Conservation (phyloP, 1,140 invertebrate species). For the Aphaenogaster floridana region DNA sequence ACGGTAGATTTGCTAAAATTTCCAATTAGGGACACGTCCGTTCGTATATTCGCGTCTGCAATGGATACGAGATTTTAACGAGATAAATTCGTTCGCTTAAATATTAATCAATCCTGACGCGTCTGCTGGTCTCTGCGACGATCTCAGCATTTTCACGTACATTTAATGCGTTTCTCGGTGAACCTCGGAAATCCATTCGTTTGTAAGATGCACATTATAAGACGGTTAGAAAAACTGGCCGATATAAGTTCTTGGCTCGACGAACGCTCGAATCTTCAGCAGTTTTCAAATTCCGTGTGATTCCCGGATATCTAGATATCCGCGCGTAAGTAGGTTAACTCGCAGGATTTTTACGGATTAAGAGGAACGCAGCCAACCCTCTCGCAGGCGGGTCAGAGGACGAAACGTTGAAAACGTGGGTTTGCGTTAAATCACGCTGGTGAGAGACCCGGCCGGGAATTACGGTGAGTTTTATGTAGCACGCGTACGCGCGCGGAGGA, state of each 20-base stretch:
- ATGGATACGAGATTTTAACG: constrained; percentile 24
- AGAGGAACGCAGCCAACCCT: constrained; percentile 47
- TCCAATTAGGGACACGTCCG: constrained; percentile 41
- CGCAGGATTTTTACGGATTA: constrained; percentile 54
- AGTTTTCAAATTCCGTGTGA: constrained; percentile 40
- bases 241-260: constrained; percentile 40
- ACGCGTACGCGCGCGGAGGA: constrained; percentile 45
- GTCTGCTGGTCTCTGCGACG: background rate
- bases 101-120: constrained; percentile 22
- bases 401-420: constrained; percentile 61
- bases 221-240: constrained; percentile 22
- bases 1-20: constrained; percentile 44
- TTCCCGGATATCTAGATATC: constrained; percentile 57
- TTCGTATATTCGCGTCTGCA: background rate
- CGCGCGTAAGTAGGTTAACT: constrained; percentile 63
- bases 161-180: constrained; percentile 31
- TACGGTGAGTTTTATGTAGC: constrained; percentile 69
- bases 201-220: background rate
- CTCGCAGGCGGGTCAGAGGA: constrained; percentile 35
- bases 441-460: constrained; percentile 66
- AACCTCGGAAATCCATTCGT: constrained; percentile 12
- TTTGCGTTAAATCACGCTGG: constrained; percentile 71
- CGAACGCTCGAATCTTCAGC: constrained; percentile 32
- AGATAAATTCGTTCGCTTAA: constrained; percentile 11
- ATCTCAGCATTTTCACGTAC: background rate